Conservation (phyloP, 2,113 vertebrate species). For the Heterocephalus glaber region DNA sequence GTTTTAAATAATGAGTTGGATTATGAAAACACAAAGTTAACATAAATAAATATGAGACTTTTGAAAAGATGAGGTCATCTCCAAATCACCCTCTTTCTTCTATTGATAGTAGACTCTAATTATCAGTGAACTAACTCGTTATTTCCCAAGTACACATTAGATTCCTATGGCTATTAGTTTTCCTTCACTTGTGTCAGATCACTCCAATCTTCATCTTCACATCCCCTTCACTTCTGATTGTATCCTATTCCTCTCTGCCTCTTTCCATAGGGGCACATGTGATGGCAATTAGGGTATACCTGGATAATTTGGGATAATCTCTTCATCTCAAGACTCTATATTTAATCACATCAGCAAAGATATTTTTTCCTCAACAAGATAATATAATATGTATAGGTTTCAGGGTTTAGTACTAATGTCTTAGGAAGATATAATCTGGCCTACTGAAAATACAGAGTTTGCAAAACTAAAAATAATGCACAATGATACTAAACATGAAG, state of each 20-base stretch:
- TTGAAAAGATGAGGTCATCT: not conserved
- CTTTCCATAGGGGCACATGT: not conserved
- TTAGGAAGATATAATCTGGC: not conserved
- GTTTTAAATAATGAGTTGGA: not conserved
- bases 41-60: not conserved
- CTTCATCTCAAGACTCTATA: constrained; percentile 20
- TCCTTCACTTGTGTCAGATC: not conserved
- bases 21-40: not conserved
- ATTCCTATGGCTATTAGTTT: not conserved
- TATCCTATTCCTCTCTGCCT: not conserved
- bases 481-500: not conserved
- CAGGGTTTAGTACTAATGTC: not conserved
- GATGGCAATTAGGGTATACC: not conserved
- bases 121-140: not conserved
- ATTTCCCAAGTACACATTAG: not conserved
- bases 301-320: not conserved
- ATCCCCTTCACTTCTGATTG: not conserved
- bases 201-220: not conserved
- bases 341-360: not conserved
- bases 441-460: not conserved
- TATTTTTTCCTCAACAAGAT: not conserved
- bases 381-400: not conserved
- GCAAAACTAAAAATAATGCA: not conserved
- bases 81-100: not conserved
- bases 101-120: not conserved